These are phyloP conservation scores for Tiliacea aurago DNA, from an alignment of 2,888 invertebrate species.

Conservation along the genomic window DNA sequence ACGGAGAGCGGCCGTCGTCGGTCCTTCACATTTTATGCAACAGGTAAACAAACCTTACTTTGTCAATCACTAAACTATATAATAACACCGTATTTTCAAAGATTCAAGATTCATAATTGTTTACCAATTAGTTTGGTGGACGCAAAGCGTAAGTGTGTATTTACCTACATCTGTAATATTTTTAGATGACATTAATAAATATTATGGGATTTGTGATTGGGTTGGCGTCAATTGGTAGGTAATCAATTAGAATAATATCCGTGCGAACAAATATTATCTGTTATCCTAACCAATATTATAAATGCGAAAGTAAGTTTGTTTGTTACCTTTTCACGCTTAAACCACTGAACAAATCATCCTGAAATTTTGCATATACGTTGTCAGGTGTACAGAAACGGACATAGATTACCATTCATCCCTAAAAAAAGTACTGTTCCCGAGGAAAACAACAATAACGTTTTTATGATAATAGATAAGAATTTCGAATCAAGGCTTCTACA, in stretches of 20 bases:
- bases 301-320: no score
- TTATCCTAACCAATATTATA: no score
- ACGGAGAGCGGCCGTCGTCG: conserved; percentile 58
- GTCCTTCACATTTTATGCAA: conserved; percentile 68
- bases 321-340: no score
- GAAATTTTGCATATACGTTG: no score
- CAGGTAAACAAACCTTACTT: conserved; percentile 44
- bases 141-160: neutral
- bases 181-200: conserved; percentile 57
- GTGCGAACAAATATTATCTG: conserved; percentile 3
- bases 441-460: no score
- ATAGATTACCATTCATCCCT: no score
- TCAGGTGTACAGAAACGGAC: no score
- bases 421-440: no score
- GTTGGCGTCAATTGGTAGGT: conserved; percentile 25
- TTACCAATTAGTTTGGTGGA: neutral
- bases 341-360: no score
- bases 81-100: neutral
- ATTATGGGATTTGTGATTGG: conserved; percentile 42
- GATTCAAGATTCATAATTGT: conserved; percentile 28
- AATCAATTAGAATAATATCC: conserved; percentile 41
- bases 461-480: no score
- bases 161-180: conserved; percentile 37
- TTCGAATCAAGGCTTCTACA: no score
- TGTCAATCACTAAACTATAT: conserved; percentile 3